Evolutionary conservation across 2,113 vertebrate genomes (phyloP).

Genomic region (Murina feae): DNA sequence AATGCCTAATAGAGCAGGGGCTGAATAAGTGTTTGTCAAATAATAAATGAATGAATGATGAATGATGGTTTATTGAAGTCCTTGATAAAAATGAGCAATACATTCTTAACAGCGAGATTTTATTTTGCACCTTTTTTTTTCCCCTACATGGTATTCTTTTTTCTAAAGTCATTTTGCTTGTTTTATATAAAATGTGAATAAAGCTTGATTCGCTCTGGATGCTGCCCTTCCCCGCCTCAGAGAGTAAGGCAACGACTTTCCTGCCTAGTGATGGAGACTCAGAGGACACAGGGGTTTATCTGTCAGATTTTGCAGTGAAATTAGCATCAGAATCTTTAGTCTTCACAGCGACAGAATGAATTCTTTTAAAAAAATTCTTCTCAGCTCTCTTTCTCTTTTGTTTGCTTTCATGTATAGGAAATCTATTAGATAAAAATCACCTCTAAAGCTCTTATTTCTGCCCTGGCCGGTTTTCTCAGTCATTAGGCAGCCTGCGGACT

Average conservation of each 20-base stretch:
- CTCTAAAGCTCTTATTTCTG: background rate
- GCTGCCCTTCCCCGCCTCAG: background rate
- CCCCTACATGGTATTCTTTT: background rate
- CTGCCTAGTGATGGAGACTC: background rate
- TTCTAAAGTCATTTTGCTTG: background rate
- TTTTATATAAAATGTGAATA: conserved; percentile 7
- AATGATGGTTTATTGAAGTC: background rate
- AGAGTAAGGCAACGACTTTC: background rate
- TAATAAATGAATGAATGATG: background rate
- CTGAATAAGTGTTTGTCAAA: background rate
- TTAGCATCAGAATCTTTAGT: conserved; percentile 20
- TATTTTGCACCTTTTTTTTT: background rate
- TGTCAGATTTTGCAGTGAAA: background rate
- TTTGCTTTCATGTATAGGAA: background rate
- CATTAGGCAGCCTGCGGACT: no score
- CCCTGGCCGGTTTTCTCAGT: background rate
- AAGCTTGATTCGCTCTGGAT: background rate
- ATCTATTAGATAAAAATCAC: background rate
- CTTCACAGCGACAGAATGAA: background rate
- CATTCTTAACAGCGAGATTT: background rate
- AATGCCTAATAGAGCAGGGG: background rate
- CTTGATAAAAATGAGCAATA: background rate
- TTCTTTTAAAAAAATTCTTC: background rate
- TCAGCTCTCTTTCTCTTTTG: background rate
- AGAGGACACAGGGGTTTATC: background rate